Conservation (phyloP, 64 coral and sea anemone genomes). For the Montipora foliosa region DNA sequence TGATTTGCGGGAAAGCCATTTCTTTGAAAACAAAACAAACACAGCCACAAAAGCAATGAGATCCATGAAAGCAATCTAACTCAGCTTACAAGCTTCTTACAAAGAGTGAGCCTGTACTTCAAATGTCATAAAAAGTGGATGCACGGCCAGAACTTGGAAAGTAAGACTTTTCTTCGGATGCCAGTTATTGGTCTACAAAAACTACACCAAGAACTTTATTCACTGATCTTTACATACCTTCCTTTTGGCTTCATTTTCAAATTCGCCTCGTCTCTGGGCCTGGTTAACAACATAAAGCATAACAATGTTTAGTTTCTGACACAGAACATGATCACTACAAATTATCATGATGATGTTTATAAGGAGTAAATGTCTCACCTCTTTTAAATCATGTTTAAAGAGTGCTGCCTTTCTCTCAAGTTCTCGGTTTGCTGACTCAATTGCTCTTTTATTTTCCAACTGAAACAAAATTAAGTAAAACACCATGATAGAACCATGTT, state of each 20-base stretch:
- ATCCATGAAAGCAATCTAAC: too few species aligned
- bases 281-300: background rate
- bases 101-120: too few species aligned
- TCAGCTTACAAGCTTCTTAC: too few species aligned
- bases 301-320: background rate
- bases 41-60: too few species aligned
- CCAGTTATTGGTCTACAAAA: too few species aligned
- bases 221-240: slow-evolving; percentile 57
- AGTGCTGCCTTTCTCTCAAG: slow-evolving; percentile 96
- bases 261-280: slow-evolving; percentile 91
- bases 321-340: background rate
- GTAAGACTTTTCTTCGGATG: too few species aligned
- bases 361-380: slow-evolving; percentile 61
- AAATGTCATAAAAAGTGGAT: too few species aligned
- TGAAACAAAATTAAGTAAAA: slow-evolving; percentile 9
- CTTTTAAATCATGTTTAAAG: slow-evolving; percentile 96
- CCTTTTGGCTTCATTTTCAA: slow-evolving; percentile 93
- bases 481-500: background rate
- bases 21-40: too few species aligned
- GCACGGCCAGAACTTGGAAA: too few species aligned
- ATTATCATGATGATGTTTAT: background rate
- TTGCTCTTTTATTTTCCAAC: slow-evolving; percentile 80
- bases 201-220: too few species aligned
- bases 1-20: too few species aligned
- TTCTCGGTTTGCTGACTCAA: slow-evolving; percentile 95